phyloP scores from a whole-genome alignment of 1,140 invertebrate genomes.

The Zeugodacus cucurbitae region DNA sequence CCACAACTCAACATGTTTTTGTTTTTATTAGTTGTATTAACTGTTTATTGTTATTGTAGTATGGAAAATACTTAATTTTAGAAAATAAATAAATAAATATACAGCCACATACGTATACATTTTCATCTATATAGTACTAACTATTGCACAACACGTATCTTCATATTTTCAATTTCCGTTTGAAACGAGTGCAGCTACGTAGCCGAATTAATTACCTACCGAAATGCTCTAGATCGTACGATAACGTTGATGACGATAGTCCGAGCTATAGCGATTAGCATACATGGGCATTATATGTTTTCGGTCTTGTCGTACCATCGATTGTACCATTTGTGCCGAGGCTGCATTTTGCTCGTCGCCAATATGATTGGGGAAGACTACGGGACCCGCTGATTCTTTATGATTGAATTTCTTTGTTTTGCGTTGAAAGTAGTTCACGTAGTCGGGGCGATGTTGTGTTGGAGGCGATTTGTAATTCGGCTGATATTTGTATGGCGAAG shows the following conservation, averaged over 20 bases:
- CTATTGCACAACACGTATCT: too few relatives aligned
- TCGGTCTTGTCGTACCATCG: slow-evolving; percentile 60
- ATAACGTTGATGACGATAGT: slow-evolving; percentile 36
- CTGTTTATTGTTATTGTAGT: too few relatives aligned
- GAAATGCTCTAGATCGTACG: neutral
- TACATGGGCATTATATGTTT: slow-evolving; percentile 62
- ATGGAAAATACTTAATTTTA: neutral
- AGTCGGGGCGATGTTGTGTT: slow-evolving; percentile 46
- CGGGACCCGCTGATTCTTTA: slow-evolving; percentile 47
- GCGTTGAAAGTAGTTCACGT: slow-evolving; percentile 62
- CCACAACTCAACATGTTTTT: too few relatives aligned
- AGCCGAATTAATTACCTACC: too few relatives aligned
- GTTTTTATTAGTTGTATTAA: too few relatives aligned
- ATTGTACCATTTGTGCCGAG: slow-evolving; percentile 58
- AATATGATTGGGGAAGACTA: slow-evolving; percentile 50
- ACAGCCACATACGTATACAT: neutral
- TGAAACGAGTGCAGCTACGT: too few relatives aligned
- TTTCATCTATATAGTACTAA: too few relatives aligned
- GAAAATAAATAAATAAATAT: neutral
- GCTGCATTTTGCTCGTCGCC: slow-evolving; percentile 55
- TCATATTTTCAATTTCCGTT: too few relatives aligned
- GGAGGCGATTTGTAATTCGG: slow-evolving; percentile 49
- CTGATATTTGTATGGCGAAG: slow-evolving; percentile 42
- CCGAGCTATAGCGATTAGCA: slow-evolving; percentile 44
- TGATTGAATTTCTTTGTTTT: slow-evolving; percentile 54